Evolutionary conservation across 2,888 invertebrate species (phyloP).

Genomic region (Chaetoderma sp.): DNA sequence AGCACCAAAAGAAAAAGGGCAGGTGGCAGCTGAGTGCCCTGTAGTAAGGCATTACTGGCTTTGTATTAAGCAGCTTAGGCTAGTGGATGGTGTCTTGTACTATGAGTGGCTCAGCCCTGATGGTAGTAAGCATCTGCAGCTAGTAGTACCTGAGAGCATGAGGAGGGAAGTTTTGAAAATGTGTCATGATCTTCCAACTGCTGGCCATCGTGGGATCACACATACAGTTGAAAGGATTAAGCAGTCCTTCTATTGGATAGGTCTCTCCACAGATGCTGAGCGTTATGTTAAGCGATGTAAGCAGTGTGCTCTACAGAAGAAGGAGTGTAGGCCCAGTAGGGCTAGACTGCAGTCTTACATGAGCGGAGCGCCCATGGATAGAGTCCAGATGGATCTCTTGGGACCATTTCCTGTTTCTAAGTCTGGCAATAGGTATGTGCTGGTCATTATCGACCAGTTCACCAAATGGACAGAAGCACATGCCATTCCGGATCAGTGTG

Average conservation of each 20-base stretch:
- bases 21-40: too few species aligned
- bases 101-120: slow-evolving; percentile 9
- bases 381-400: slow-evolving; percentile 7
- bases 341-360: not conserved
- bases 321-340: not conserved
- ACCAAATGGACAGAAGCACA: slow-evolving; percentile 23
- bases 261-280: not conserved
- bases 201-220: slow-evolving; percentile 10
- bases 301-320: not conserved
- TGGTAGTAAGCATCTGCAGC: too few species aligned
- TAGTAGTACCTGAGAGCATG: not conserved
- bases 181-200: slow-evolving; percentile 12
- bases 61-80: not conserved
- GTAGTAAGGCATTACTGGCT: not conserved
- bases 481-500: slow-evolving; percentile 12
- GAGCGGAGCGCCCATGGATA: slow-evolving; percentile 11
- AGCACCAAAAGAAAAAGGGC: too few species aligned
- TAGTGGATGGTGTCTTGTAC: not conserved
- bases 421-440: slow-evolving; percentile 10
- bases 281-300: not conserved
- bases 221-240: slow-evolving; percentile 7
- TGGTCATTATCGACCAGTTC: slow-evolving; percentile 13
- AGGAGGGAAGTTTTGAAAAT: not conserved
- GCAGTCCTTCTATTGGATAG: slow-evolving; percentile 10
- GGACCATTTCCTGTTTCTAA: slow-evolving; percentile 5